phyloP scores from a whole-genome alignment of 2,888 invertebrate species.

The Plutella xylostella region DNA sequence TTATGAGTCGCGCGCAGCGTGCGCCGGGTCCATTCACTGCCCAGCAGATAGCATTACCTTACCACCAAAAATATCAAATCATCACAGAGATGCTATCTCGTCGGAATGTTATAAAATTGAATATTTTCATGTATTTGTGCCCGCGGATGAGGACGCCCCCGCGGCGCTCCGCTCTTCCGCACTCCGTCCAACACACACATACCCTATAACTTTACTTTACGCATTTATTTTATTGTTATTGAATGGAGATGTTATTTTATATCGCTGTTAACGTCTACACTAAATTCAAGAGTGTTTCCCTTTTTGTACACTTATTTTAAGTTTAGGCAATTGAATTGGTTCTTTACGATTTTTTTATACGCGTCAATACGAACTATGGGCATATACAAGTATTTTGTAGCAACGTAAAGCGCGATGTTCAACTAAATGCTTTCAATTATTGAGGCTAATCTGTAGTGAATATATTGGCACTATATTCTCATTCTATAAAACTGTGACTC shows the following conservation, averaged over 20 bases:
- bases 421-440: too few relatives aligned
- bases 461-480: too few relatives aligned
- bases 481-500: too few relatives aligned
- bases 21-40: slow-evolving; percentile 51
- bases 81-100: slow-evolving; percentile 62
- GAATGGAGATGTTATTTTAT: slow-evolving; percentile 67
- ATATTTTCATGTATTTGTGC: slow-evolving; percentile 62
- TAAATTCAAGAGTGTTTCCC: slow-evolving; percentile 38
- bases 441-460: too few relatives aligned
- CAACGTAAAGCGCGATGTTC: too few relatives aligned
- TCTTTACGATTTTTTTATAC: too few relatives aligned
- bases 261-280: slow-evolving; percentile 59
- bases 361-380: too few relatives aligned
- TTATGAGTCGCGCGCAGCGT: slow-evolving; percentile 60
- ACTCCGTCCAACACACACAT: slow-evolving; percentile 3
- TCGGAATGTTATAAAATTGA: slow-evolving; percentile 65
- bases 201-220: slow-evolving; percentile 41
- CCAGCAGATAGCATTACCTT: slow-evolving; percentile 57
- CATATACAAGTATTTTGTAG: too few relatives aligned
- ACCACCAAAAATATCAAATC: slow-evolving; percentile 68
- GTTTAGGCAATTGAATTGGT: not conserved
- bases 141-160: slow-evolving; percentile 39
- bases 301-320: slow-evolving; percentile 20
- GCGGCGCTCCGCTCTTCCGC: slow-evolving; percentile 44
- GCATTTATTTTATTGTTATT: slow-evolving; percentile 35